Conservation (phyloP, 1,140 invertebrate genomes). For the Aphis craccivora region DNA sequence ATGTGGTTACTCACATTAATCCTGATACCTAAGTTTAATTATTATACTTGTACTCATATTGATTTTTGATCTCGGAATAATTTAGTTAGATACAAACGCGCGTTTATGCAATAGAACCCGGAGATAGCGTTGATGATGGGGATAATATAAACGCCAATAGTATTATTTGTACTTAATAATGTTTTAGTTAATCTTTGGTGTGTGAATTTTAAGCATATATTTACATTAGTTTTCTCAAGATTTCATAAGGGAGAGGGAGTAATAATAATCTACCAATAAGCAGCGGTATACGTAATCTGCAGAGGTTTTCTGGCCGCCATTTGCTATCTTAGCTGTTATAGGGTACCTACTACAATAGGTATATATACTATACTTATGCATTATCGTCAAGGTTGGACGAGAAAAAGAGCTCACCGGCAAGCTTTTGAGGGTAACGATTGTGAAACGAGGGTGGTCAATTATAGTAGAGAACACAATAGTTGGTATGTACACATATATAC, state of each 20-base stretch:
- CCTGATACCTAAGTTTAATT: background rate
- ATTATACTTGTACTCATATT: background rate
- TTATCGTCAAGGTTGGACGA: background rate
- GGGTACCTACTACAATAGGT: background rate
- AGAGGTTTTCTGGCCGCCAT: background rate
- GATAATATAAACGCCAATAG: background rate
- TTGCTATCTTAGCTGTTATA: background rate
- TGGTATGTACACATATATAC: background rate
- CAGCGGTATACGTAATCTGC: background rate
- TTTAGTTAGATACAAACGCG: background rate
- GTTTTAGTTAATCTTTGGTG: background rate
- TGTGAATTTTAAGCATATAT: background rate
- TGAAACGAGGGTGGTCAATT: background rate
- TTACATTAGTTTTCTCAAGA: background rate
- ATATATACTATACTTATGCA: background rate
- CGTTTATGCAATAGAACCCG: background rate
- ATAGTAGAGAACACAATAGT: background rate
- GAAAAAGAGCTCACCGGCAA: background rate
- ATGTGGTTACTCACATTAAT: background rate
- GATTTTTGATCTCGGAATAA: background rate
- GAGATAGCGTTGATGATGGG: background rate
- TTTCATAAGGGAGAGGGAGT: background rate
- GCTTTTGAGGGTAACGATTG: background rate
- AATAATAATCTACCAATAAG: background rate
- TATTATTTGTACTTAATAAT: background rate